These are phyloP conservation scores for Pedetes capensis DNA, from an alignment of 2,113 vertebrate species.

Conservation along the genomic window DNA sequence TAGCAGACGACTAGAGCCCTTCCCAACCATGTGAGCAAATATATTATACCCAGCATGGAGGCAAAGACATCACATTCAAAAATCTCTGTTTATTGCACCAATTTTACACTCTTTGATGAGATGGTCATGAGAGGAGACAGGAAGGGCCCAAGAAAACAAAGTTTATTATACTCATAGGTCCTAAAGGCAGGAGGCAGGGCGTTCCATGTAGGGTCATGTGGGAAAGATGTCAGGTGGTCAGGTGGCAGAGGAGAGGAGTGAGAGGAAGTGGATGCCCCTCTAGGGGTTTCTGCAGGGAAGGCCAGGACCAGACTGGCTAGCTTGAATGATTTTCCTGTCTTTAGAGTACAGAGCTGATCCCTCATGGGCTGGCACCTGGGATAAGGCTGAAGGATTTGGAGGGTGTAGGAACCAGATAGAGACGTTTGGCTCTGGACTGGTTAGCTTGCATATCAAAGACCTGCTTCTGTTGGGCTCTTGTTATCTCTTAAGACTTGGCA, in stretches of 20 bases:
- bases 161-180: not conserved
- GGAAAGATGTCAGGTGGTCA: not conserved
- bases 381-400: not conserved
- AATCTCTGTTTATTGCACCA: not conserved
- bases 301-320: not conserved
- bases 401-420: not conserved
- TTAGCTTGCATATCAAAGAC: not conserved
- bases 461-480: not conserved
- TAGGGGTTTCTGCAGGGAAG: not conserved
- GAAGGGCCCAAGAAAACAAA: not conserved
- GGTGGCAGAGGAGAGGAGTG: not conserved
- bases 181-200: not conserved
- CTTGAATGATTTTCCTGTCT: not conserved
- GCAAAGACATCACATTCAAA: too few species aligned
- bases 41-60: not conserved
- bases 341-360: not conserved
- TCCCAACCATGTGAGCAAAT: not conserved
- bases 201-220: too few species aligned
- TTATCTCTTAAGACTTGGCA: not conserved
- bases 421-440: not conserved
- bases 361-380: not conserved
- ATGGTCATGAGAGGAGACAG: not conserved
- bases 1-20: not conserved
- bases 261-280: not conserved
- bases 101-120: not conserved